A percentile compares a stretch with the other conserved stretches of the same genome.
phyloP scores from a whole-genome alignment of 2,113 vertebrate genomes.

The Catharus minimus region DNA sequence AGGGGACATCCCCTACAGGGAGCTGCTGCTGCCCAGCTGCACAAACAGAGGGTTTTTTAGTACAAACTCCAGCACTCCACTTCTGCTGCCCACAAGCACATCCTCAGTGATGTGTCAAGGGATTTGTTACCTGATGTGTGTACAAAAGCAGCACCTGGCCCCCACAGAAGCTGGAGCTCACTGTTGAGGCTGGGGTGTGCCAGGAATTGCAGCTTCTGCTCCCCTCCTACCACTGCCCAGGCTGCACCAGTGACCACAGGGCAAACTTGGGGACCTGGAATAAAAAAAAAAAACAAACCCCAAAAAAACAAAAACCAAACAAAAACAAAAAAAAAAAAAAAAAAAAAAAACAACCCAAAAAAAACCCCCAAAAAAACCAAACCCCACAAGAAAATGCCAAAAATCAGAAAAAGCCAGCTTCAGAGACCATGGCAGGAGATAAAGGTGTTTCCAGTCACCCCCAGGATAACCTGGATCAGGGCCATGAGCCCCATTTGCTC shows the following conservation, averaged over 20 bases:
- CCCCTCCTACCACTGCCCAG: not conserved
- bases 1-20: not conserved
- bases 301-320: no score
- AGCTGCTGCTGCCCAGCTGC: not conserved
- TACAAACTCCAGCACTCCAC: not conserved
- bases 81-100: not conserved
- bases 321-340: no score
- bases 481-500: not conserved
- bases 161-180: not conserved
- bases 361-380: no score
- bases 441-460: not conserved
- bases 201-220: not conserved
- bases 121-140: not conserved
- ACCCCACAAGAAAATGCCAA: no score
- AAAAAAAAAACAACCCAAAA: not conserved
- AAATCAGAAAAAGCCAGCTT: not conserved
- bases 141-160: not conserved
- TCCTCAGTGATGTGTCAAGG: not conserved
- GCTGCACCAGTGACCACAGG: accelerated
- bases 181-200: not conserved
- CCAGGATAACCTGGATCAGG: not conserved
- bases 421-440: not conserved
- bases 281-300: no score
- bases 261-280: not conserved
- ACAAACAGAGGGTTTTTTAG: accelerated